Conservation (phyloP, 2,888 invertebrate species). For the Oligia latruncula region DNA sequence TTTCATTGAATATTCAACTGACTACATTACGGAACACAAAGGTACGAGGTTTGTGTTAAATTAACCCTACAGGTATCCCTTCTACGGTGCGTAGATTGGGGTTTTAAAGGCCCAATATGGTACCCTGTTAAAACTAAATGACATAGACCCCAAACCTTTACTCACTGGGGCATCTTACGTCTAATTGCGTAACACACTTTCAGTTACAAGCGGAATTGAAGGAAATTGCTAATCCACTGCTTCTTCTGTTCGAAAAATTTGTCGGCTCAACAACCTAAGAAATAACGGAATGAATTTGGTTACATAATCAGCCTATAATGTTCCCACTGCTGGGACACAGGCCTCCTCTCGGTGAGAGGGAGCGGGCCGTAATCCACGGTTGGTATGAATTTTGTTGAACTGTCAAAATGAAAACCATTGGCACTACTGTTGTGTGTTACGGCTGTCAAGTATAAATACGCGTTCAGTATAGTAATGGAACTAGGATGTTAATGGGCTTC, state of each 20-base stretch:
- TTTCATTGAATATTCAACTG: not conserved
- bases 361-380: too few species aligned
- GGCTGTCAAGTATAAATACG: not conserved
- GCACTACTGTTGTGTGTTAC: too few species aligned
- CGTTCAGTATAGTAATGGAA: too few species aligned
- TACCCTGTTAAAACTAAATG: conserved; percentile 16
- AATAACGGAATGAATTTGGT: too few species aligned
- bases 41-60: not conserved
- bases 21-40: not conserved
- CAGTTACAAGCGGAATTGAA: not conserved
- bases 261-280: too few species aligned
- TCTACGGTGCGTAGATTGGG: not conserved
- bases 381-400: too few species aligned
- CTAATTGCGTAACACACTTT: not conserved
- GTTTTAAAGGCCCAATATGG: not conserved
- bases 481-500: too few species aligned
- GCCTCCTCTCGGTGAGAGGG: too few species aligned
- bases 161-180: not conserved
- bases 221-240: not conserved
- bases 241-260: not conserved
- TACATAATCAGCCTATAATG: too few species aligned
- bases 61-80: not conserved
- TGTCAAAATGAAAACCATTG: too few species aligned
- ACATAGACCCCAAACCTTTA: not conserved
- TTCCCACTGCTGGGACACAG: too few species aligned